These are phyloP conservation scores for Ctenopoma multispine DNA, from an alignment of 2,797 vertebrate genomes.

Conservation along the genomic window DNA sequence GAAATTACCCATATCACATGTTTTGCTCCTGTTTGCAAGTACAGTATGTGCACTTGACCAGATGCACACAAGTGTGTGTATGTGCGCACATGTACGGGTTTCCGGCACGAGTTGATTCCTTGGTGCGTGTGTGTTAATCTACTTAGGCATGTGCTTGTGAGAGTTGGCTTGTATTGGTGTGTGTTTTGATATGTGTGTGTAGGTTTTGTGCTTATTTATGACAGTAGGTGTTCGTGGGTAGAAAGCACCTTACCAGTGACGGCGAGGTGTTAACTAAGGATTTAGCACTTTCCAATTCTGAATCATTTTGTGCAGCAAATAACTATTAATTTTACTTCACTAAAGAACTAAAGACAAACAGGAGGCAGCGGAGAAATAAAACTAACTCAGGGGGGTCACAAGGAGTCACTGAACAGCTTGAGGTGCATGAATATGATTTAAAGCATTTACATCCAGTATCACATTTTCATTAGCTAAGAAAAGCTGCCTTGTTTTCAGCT, in stretches of 20 bases:
- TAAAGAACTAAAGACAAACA: background rate
- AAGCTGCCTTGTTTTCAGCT: background rate
- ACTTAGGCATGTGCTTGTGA: conserved; percentile 18
- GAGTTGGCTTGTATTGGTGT: conserved; percentile 11
- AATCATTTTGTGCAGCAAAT: conserved; percentile 28
- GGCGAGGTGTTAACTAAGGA: conserved; percentile 21
- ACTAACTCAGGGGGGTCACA: background rate
- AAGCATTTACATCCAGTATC: background rate
- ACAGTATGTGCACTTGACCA: conserved; percentile 24
- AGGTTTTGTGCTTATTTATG: conserved; percentile 2
- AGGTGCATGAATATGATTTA: background rate
- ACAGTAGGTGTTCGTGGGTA: conserved; percentile 25
- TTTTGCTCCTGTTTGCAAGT: conserved; percentile 1
- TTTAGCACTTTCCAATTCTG: conserved; percentile 24
- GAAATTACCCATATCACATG: conserved; percentile 17
- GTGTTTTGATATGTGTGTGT: conserved; percentile 9
- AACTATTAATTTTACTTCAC: conserved; percentile 32
- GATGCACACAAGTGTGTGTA: conserved; percentile 16
- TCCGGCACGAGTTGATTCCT: too few relatives aligned
- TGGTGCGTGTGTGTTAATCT: conserved; percentile 3
- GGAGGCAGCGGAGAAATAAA: background rate
- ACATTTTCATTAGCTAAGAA: background rate
- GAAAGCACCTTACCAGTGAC: too few relatives aligned
- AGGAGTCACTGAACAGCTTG: background rate
- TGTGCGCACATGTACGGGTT: conserved; percentile 4